phyloP scores from a whole-genome alignment of 2,888 invertebrate species.

The Drosophila niveifrons region DNA sequence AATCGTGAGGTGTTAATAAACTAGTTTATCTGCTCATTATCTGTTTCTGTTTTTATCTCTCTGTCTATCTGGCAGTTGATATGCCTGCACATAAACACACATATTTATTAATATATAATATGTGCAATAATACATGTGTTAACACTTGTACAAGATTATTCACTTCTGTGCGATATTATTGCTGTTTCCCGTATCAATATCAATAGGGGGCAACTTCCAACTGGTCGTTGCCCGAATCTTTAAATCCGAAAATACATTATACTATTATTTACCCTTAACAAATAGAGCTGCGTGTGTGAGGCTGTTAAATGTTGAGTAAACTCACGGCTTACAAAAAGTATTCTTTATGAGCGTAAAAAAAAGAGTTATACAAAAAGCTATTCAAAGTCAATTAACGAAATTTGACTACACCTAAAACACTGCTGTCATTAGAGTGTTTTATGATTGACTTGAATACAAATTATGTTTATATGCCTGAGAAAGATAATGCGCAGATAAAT shows the following conservation, averaged over 20 bases:
- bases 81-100: slow-evolving; percentile 1
- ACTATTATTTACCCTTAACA: not conserved
- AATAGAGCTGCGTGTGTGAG: not conserved
- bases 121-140: slow-evolving; percentile 47
- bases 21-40: slow-evolving; percentile 65
- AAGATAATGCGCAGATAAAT: slow-evolving; percentile 2
- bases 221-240: slow-evolving; percentile 3
- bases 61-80: slow-evolving; percentile 54
- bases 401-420: not conserved
- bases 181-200: slow-evolving; percentile 13
- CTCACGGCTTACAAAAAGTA: not conserved
- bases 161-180: slow-evolving; percentile 15
- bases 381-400: slow-evolving; percentile 1
- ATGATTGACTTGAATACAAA: not conserved
- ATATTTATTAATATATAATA: slow-evolving; percentile 34
- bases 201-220: slow-evolving; percentile 19
- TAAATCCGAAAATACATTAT: slow-evolving; percentile 5
- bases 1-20: slow-evolving; percentile 55
- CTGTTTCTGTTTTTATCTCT: slow-evolving; percentile 26
- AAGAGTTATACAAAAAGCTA: not conserved
- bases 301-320: not conserved
- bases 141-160: slow-evolving; percentile 39
- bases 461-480: not conserved
- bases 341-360: not conserved
- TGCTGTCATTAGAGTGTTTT: not conserved